phyloP scores from a whole-genome alignment of 1,140 invertebrate species.

The Magallana ariakensis region DNA sequence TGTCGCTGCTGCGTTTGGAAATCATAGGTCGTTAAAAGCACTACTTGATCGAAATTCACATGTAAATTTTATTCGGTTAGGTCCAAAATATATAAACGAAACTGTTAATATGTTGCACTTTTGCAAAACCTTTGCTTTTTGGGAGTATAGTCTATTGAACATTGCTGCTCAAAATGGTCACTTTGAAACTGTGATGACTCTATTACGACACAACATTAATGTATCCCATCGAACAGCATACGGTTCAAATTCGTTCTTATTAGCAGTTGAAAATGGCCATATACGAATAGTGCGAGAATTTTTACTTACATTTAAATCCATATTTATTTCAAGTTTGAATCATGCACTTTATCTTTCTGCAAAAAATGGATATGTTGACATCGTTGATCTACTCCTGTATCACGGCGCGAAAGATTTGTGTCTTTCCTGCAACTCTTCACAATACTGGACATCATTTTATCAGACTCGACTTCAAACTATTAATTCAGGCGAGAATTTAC shows the following conservation, averaged over 20 bases:
- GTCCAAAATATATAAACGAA: background rate
- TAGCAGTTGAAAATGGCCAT: background rate
- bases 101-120: background rate
- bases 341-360: background rate
- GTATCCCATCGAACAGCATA: background rate
- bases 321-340: background rate
- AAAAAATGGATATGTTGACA: background rate
- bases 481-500: background rate
- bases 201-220: background rate
- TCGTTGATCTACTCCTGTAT: background rate
- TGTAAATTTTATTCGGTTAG: background rate
- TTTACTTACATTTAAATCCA: background rate
- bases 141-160: background rate
- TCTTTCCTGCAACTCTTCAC: background rate
- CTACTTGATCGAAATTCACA: background rate
- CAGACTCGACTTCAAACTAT: background rate
- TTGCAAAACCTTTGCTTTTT: background rate
- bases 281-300: background rate
- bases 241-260: background rate
- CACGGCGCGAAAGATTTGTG: background rate
- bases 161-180: conserved; percentile 14
- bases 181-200: background rate
- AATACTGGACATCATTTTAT: background rate
- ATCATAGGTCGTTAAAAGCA: background rate
- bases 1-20: background rate